Evolutionary conservation across 2,113 vertebrate genomes (phyloP).

Genomic region (Gambusia holbrooki): DNA sequence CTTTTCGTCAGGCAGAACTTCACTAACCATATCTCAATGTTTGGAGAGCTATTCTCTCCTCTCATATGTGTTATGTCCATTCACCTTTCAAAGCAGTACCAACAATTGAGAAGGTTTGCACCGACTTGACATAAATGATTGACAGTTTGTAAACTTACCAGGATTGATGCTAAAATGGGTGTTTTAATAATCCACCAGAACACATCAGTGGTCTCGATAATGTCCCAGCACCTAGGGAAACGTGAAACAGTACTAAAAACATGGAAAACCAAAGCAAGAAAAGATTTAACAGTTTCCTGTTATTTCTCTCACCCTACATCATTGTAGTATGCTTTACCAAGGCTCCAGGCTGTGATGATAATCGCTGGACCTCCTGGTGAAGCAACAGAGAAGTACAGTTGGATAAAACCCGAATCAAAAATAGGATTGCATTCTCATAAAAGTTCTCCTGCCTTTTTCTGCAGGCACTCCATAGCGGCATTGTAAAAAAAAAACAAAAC

Average conservation of each 20-base stretch:
- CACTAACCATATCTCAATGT: no score
- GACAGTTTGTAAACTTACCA: constrained; percentile 80
- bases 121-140: constrained; percentile 8
- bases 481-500: not conserved
- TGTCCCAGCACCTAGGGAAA: constrained; percentile 90
- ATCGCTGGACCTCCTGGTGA: constrained; percentile 85
- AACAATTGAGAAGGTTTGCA: not conserved
- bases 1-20: no score
- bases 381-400: constrained; percentile 4
- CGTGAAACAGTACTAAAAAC: constrained; percentile 13
- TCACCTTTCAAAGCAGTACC: not conserved
- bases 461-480: not conserved
- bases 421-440: not conserved
- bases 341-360: constrained; percentile 90
- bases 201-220: constrained; percentile 82
- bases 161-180: constrained; percentile 92
- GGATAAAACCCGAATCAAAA: not conserved
- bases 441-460: constrained; percentile 8
- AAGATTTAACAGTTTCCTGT: not conserved
- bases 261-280: constrained; percentile 10
- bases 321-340: constrained; percentile 84
- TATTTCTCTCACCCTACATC: constrained; percentile 85
- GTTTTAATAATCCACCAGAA: constrained; percentile 98
- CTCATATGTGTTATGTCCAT: not conserved
- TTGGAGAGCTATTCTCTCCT: no score